Evolutionary conservation across 2,113 vertebrate genomes (phyloP).

Genomic region (Eudorcas thomsonii): DNA sequence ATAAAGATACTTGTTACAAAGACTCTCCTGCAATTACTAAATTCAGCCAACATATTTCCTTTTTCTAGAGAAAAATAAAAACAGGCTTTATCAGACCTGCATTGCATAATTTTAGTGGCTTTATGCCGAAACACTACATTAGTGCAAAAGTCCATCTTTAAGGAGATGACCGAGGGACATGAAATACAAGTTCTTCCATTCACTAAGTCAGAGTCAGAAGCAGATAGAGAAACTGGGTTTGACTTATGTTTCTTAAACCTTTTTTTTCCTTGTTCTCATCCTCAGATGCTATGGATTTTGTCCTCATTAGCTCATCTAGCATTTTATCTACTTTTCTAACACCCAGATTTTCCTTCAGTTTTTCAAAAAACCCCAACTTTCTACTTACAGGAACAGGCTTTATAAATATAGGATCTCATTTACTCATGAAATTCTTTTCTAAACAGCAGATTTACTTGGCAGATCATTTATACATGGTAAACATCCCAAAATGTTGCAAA

Average conservation of each 20-base stretch:
- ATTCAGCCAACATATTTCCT: not conserved
- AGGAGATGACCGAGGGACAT: not conserved
- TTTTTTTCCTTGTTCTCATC: not conserved
- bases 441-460: not conserved
- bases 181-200: not conserved
- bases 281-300: not conserved
- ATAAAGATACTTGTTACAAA: not conserved
- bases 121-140: not conserved
- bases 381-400: not conserved
- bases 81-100: not conserved
- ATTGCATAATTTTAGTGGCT: not conserved
- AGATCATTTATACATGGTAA: not conserved
- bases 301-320: not conserved
- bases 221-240: not conserved
- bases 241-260: not conserved
- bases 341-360: not conserved
- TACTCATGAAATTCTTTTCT: not conserved
- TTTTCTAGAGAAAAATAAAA: constrained; percentile 36
- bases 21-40: not conserved
- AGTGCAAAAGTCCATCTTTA: not conserved
- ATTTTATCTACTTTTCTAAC: constrained; percentile 22
- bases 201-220: not conserved
- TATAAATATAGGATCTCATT: not conserved
- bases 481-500: not conserved
- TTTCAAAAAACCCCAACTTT: not conserved